Conservation (phyloP, 2,888 invertebrate genomes). For the Polydesmus complanatus region DNA sequence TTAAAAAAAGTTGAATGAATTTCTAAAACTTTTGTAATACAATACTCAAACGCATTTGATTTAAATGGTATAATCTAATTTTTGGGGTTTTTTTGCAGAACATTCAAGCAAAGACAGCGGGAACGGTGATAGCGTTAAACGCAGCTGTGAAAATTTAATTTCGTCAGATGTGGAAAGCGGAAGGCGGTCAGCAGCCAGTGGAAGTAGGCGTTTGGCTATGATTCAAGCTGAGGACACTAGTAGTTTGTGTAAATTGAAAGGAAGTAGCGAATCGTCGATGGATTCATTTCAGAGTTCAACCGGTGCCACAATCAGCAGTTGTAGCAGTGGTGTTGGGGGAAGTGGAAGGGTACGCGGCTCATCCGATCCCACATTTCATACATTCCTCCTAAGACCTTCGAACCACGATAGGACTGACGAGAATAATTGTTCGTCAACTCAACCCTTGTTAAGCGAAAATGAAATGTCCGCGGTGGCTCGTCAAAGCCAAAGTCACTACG, state of each 20-base stretch:
- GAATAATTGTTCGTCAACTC: not conserved
- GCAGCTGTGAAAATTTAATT: constrained; percentile 47
- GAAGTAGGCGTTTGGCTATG: constrained; percentile 1
- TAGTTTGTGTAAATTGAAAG: constrained; percentile 14
- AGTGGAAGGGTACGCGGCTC: constrained; percentile 7
- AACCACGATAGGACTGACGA: constrained; percentile 18
- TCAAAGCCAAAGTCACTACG: not conserved
- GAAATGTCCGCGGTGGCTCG: not conserved
- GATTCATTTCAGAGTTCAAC: constrained; percentile 18
- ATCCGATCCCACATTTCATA: constrained; percentile 12
- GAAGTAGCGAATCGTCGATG: constrained; percentile 17
- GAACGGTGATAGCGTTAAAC: constrained; percentile 62
- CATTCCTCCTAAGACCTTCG: constrained; percentile 16
- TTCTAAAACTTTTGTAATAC: not conserved
- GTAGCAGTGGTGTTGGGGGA: constrained; percentile 13
- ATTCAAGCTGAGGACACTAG: constrained; percentile 5
- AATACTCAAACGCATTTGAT: not conserved
- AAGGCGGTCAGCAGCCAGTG: not conserved
- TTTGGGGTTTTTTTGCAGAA: constrained; percentile 46
- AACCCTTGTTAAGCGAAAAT: not conserved
- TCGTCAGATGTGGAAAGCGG: constrained; percentile 13
- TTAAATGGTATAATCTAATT: not conserved
- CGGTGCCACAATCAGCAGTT: constrained; percentile 14
- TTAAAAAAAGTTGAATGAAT: not conserved
- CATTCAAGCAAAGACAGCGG: constrained; percentile 61